phyloP scores from a whole-genome alignment of 2,797 vertebrate species.

The Falco rusticolus region DNA sequence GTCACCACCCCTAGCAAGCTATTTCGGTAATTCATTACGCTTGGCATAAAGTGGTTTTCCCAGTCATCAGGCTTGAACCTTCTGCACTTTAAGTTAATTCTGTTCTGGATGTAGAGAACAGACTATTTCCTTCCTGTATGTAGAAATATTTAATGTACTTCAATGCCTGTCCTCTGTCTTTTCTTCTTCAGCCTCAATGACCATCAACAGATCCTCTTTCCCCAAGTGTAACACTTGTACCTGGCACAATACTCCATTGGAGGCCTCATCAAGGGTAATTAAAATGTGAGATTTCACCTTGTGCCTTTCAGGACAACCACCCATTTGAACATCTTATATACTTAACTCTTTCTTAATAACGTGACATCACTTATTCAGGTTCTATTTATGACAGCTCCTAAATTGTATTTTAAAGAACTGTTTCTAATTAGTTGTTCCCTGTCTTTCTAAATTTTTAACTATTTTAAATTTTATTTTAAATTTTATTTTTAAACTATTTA shows the following conservation, averaged over 20 bases:
- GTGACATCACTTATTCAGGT: background rate
- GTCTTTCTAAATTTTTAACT: too few species aligned
- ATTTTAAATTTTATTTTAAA: too few species aligned
- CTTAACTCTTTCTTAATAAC: background rate
- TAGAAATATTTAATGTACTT: background rate
- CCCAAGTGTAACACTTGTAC: background rate
- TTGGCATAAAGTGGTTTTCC: background rate
- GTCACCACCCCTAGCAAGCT: background rate
- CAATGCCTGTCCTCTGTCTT: background rate
- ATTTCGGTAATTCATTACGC: background rate
- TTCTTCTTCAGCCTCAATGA: background rate
- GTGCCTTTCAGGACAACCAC: background rate
- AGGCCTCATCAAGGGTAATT: background rate
- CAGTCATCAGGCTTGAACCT: background rate
- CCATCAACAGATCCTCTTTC: background rate
- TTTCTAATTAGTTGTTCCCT: background rate
- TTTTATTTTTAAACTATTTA: too few species aligned
- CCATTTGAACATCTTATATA: background rate
- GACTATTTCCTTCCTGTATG: background rate
- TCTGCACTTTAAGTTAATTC: background rate
- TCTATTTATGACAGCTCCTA: background rate
- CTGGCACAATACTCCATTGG: background rate
- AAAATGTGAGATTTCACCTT: background rate
- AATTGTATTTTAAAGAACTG: background rate
- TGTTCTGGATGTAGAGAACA: background rate